Evolutionary conservation across 2,888 invertebrate species (phyloP).

Genomic region (Heliconius cydno): DNA sequence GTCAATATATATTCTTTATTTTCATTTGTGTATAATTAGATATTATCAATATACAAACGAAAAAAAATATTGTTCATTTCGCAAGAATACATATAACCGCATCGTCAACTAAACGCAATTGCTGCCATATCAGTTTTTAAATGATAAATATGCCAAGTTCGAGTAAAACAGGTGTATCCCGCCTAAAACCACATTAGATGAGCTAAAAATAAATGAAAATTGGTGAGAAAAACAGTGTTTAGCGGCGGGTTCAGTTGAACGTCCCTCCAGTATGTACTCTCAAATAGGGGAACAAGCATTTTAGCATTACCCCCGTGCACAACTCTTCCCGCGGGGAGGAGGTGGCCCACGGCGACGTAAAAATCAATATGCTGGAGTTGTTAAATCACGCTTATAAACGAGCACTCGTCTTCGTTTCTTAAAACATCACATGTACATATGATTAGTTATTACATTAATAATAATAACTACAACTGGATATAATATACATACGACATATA

Average conservation of each 20-base stretch:
- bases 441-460: constrained; percentile 49
- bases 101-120: constrained; percentile 59
- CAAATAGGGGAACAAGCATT: constrained; percentile 85
- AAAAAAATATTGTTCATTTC: neutral
- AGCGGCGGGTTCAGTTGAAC: constrained; percentile 62
- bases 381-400: constrained; percentile 88
- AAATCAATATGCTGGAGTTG: constrained; percentile 88
- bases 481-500: neutral
- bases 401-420: constrained; percentile 84
- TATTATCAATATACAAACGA: neutral
- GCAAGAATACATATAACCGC: neutral
- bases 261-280: constrained; percentile 82
- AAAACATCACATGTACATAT: constrained; percentile 73
- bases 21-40: neutral
- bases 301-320: constrained; percentile 84
- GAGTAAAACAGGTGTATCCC: constrained; percentile 78
- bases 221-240: constrained; percentile 60
- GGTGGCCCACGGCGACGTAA: constrained; percentile 83
- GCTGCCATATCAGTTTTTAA: constrained; percentile 67
- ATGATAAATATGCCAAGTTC: constrained; percentile 80
- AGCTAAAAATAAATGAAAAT: constrained; percentile 62
- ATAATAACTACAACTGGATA: constrained; percentile 58
- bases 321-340: constrained; percentile 83
- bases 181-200: constrained; percentile 75
- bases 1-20: neutral